Conservation (phyloP, 2,113 vertebrate species). For the Strigops habroptila region DNA sequence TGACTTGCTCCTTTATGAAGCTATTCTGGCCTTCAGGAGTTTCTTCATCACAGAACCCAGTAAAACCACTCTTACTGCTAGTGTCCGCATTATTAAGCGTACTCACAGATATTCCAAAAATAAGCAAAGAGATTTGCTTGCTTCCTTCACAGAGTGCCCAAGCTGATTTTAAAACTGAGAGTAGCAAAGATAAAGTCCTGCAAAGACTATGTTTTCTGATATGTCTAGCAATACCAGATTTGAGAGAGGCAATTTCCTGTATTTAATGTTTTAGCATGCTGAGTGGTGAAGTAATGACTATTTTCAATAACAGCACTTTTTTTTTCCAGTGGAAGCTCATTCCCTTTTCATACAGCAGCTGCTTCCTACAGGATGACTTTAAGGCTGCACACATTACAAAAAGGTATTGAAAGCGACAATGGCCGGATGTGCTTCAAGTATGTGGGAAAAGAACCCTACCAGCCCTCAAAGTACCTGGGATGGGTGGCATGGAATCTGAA, state of each 20-base stretch:
- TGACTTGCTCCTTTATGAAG: neutral
- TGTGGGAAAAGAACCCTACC: neutral
- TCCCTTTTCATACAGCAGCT: slow-evolving; percentile 52
- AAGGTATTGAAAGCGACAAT: slow-evolving; percentile 13
- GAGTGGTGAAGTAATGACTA: slow-evolving; percentile 24
- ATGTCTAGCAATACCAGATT: slow-evolving; percentile 31
- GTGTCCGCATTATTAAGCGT: neutral
- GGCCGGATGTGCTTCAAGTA: slow-evolving; percentile 26
- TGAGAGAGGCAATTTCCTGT: slow-evolving; percentile 24
- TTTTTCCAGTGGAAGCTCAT: slow-evolving; percentile 12
- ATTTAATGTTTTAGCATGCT: slow-evolving; percentile 23
- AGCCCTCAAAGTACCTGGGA: neutral
- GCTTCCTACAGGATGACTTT: slow-evolving; percentile 13
- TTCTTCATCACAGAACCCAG: neutral
- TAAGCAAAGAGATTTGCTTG: slow-evolving; percentile 32
- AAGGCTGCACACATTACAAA: slow-evolving; percentile 28
- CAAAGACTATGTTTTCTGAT: slow-evolving; percentile 47
- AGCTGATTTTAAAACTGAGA: slow-evolving; percentile 46
- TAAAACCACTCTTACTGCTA: neutral
- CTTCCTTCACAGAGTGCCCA: neutral
- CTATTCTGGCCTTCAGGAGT: neutral
- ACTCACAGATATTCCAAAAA: slow-evolving; percentile 41
- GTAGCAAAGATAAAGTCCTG: slow-evolving; percentile 19
- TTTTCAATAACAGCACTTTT: neutral
- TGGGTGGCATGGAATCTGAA: slow-evolving; percentile 15